A percentile compares a stretch with the other conserved stretches of the same genome.
Conservation (phyloP, 2,888 invertebrate species). For the Drosophila barbarae region DNA sequence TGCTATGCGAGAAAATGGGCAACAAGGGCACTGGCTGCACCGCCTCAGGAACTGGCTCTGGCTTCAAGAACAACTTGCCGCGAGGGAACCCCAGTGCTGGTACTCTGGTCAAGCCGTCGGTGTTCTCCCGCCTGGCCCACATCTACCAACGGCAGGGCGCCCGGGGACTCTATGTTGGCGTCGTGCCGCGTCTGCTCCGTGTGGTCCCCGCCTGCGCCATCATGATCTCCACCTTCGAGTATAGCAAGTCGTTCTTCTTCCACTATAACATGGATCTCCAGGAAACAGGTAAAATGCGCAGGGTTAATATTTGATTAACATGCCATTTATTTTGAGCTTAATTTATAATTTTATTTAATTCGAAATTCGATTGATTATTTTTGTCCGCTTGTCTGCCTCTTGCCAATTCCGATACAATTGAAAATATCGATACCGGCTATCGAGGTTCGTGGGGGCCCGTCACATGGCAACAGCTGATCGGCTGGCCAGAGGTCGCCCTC, state of each 20-base stretch:
- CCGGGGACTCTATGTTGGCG: slow-evolving; percentile 54
- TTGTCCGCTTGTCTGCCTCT: background rate
- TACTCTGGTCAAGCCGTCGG: slow-evolving; percentile 22
- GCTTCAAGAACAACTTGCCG: background rate
- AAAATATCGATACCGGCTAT: slow-evolving; percentile 4
- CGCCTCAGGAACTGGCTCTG: background rate
- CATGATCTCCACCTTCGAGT: slow-evolving; percentile 67
- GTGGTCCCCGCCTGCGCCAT: slow-evolving; percentile 68
- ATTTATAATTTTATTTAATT: background rate
- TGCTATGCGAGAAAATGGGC: slow-evolving; percentile 37
- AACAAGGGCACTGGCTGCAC: background rate
- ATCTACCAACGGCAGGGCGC: slow-evolving; percentile 57
- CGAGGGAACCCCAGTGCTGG: background rate
- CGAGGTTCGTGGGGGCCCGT: background rate
- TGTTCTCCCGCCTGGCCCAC: slow-evolving; percentile 38
- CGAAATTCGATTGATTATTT: background rate
- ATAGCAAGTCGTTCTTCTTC: slow-evolving; percentile 64
- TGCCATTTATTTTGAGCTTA: background rate
- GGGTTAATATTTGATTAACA: background rate
- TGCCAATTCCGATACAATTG: background rate
- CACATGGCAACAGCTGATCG: slow-evolving; percentile 42
- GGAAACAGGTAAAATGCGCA: slow-evolving; percentile 38
- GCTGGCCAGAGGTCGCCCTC: slow-evolving; percentile 5
- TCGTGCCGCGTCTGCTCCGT: slow-evolving; percentile 59
- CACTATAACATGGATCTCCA: slow-evolving; percentile 54